These are phyloP conservation scores for Pseudopodoces humilis DNA, from an alignment of 2,113 vertebrate genomes.

Conservation along the genomic window DNA sequence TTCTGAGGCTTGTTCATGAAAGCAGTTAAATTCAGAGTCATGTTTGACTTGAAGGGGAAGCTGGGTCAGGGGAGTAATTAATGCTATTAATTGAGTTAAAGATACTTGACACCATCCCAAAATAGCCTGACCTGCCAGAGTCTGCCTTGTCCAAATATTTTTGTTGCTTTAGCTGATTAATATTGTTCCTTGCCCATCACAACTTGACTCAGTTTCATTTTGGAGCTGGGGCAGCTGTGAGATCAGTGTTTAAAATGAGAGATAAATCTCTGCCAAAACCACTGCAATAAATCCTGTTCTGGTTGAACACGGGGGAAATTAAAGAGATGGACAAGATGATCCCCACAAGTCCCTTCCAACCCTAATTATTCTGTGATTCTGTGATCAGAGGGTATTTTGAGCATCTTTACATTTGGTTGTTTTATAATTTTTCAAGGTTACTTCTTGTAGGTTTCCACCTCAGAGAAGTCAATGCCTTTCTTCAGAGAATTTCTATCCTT, in stretches of 20 bases:
- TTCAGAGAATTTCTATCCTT: neutral
- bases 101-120: neutral
- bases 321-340: neutral
- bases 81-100: neutral
- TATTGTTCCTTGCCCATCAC: neutral
- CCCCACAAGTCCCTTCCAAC: neutral
- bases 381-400: neutral
- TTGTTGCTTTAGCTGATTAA: neutral
- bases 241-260: neutral
- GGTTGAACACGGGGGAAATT: neutral
- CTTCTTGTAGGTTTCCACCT: neutral
- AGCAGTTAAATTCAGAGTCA: neutral
- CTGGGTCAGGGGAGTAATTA: neutral
- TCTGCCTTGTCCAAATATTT: neutral
- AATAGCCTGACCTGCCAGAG: neutral
- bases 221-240: neutral
- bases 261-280: neutral
- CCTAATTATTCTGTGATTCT: neutral
- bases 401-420: neutral
- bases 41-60: neutral
- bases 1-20: rapidly evolving
- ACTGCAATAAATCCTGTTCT: neutral
- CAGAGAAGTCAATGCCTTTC: neutral
- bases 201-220: neutral
- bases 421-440: neutral